Evolutionary conservation across 2,888 invertebrate species (phyloP).

Genomic region (Metellina segmentata): DNA sequence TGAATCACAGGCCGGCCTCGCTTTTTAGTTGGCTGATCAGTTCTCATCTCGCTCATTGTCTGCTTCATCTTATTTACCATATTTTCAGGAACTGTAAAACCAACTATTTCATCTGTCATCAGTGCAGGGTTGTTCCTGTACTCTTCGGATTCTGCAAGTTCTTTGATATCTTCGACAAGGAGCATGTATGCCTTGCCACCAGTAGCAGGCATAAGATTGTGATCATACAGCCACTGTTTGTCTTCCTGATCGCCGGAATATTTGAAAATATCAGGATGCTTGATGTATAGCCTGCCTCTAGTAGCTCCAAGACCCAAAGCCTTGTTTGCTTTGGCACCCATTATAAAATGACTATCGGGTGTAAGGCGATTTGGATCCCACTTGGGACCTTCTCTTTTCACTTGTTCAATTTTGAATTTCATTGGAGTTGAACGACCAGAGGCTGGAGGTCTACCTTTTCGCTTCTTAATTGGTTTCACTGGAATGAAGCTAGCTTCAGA

Average conservation of each 20-base stretch:
- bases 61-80: slow-evolving; percentile 88
- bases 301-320: slow-evolving; percentile 89
- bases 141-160: slow-evolving; percentile 87
- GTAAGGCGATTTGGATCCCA: slow-evolving; percentile 88
- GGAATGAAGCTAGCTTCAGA: slow-evolving; percentile 79
- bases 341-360: slow-evolving; percentile 88
- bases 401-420: slow-evolving; percentile 79
- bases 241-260: slow-evolving; percentile 91
- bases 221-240: slow-evolving; percentile 89
- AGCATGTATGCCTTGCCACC: slow-evolving; percentile 90
- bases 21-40: slow-evolving; percentile 79
- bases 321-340: slow-evolving; percentile 85
- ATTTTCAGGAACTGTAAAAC: slow-evolving; percentile 88
- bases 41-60: slow-evolving; percentile 83
- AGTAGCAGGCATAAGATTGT: slow-evolving; percentile 88
- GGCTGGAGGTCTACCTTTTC: slow-evolving; percentile 84
- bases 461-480: slow-evolving; percentile 79
- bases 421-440: slow-evolving; percentile 79
- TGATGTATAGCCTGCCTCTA: slow-evolving; percentile 87
- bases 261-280: slow-evolving; percentile 88
- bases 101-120: slow-evolving; percentile 85
- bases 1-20: slow-evolving; percentile 78
- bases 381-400: slow-evolving; percentile 82
- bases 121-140: slow-evolving; percentile 82
- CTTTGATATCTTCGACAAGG: slow-evolving; percentile 89